Conservation (phyloP, 2,113 vertebrate species). For the Pionites leucogaster region DNA sequence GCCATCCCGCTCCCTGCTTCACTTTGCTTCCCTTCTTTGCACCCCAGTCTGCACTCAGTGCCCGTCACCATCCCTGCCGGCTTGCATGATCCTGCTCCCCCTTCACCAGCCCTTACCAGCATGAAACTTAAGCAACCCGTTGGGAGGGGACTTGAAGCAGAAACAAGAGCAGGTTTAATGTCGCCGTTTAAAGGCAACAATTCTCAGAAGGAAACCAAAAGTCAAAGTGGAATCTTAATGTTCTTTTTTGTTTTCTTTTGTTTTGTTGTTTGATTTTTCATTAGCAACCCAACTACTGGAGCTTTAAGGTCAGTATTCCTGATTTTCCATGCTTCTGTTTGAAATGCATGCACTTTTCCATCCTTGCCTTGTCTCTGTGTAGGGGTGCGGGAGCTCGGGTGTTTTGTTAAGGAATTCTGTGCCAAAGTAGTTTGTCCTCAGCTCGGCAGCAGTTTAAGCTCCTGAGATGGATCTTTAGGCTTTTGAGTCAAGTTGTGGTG, state of each 20-base stretch:
- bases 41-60: rapidly evolving
- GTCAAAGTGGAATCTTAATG: constrained; percentile 57
- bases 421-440: background rate
- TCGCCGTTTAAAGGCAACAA: background rate
- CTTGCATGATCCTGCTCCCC: background rate
- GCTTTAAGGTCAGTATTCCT: constrained; percentile 97
- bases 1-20: rapidly evolving
- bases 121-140: background rate
- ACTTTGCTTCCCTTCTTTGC: background rate
- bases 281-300: constrained; percentile 98
- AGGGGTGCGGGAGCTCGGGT: background rate
- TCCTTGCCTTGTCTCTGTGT: background rate
- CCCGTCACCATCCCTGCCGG: background rate
- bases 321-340: constrained; percentile 61
- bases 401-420: background rate
- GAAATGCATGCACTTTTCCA: constrained; percentile 71
- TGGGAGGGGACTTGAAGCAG: constrained; percentile 32
- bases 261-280: constrained; percentile 51
- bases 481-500: background rate
- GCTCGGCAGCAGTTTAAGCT: background rate
- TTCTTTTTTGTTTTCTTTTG: constrained; percentile 68
- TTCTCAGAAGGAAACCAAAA: constrained; percentile 6
- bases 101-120: background rate
- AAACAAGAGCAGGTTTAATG: background rate
- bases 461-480: rapidly evolving